A percentile compares a stretch with the other conserved stretches of the same genome.
phyloP scores from a whole-genome alignment of 2,888 invertebrate genomes.

The Coelopa pilipes region DNA sequence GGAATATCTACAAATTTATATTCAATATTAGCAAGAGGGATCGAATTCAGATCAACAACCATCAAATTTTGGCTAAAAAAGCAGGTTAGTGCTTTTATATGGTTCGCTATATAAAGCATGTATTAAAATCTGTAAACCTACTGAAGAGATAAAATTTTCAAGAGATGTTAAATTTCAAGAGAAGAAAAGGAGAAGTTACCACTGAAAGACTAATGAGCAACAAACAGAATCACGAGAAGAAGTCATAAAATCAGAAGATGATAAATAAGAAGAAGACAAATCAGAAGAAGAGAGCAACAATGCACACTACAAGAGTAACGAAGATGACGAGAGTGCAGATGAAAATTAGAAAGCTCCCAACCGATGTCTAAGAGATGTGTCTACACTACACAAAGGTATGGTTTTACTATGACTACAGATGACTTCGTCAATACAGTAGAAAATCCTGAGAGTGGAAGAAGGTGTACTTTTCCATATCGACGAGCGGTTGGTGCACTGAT shows the following conservation, averaged over 20 bases:
- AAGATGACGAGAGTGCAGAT: not conserved
- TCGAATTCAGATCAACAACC: not conserved
- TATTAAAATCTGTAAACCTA: not conserved
- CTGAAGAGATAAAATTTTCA: not conserved
- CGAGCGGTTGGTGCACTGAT: too few species aligned
- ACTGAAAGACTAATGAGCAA: not conserved
- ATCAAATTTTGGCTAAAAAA: not conserved
- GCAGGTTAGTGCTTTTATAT: not conserved
- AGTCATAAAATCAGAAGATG: not conserved
- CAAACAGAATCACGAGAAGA: not conserved
- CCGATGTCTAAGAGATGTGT: too few species aligned
- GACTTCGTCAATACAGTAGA: too few species aligned
- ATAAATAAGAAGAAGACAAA: not conserved
- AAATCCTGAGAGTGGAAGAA: too few species aligned
- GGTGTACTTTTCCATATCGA: too few species aligned
- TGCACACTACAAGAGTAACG: not conserved
- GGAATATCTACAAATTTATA: not conserved
- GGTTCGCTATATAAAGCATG: not conserved
- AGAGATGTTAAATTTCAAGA: conserved; percentile 27
- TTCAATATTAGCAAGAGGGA: not conserved
- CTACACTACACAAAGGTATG: too few species aligned
- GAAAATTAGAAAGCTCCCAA: not conserved
- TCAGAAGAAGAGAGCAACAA: not conserved
- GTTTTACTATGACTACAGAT: too few species aligned
- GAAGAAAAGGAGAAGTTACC: conserved; percentile 1